Conservation (phyloP, 1,140 invertebrate species). For the Nasonia longicornis region DNA sequence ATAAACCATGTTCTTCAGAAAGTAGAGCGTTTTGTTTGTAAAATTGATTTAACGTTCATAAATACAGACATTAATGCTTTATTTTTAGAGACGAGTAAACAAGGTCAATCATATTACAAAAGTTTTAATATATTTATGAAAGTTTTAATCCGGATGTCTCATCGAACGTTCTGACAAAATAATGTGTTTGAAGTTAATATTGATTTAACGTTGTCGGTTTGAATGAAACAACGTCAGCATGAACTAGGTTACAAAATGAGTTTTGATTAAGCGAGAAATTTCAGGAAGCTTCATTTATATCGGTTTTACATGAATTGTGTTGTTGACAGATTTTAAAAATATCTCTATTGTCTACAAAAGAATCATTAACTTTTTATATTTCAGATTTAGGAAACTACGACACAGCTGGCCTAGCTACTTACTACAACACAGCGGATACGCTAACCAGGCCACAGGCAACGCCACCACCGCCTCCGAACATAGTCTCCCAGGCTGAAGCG, state of each 20-base stretch:
- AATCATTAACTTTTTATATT: neutral
- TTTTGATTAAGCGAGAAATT: no score
- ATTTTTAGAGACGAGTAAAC: neutral
- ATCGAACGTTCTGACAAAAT: neutral
- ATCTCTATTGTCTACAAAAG: neutral
- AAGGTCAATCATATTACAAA: neutral
- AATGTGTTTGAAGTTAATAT: neutral
- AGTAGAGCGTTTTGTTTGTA: neutral
- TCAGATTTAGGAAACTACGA: constrained; percentile 66
- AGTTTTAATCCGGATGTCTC: neutral
- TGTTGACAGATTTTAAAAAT: no score
- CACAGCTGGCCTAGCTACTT: constrained; percentile 65
- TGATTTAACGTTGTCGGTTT: neutral
- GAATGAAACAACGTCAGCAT: neutral
- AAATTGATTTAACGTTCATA: neutral
- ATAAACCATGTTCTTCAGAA: neutral
- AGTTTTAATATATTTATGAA: neutral
- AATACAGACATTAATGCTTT: neutral
- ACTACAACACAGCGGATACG: constrained; percentile 67
- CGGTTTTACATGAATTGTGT: no score
- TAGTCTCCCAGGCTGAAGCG: constrained; percentile 55
- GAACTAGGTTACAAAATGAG: no score
- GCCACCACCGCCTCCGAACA: constrained; percentile 59
- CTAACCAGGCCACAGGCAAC: constrained; percentile 63
- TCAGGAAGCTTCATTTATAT: no score